Conservation (phyloP, 1,140 invertebrate species). For the Trissolcus basalis region DNA sequence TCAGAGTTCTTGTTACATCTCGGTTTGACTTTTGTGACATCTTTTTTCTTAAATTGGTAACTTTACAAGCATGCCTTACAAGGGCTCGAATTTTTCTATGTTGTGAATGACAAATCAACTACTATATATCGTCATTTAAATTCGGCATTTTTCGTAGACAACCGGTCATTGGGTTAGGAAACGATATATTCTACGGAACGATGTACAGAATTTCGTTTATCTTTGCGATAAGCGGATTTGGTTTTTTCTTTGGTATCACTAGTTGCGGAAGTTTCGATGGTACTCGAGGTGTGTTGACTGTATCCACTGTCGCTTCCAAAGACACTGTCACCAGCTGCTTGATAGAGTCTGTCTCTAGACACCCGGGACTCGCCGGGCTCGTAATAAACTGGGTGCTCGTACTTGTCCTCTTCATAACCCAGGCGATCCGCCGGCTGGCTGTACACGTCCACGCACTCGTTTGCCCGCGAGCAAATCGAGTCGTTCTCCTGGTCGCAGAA, state of each 20-base stretch:
- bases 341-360: slow-evolving; percentile 65
- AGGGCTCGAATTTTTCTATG: too few relatives aligned
- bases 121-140: too few relatives aligned
- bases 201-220: slow-evolving; percentile 69
- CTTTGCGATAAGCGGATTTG: slow-evolving; percentile 66
- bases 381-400: slow-evolving; percentile 65
- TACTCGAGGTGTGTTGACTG: slow-evolving; percentile 80
- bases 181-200: slow-evolving; percentile 70
- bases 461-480: slow-evolving; percentile 47
- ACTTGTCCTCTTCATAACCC: slow-evolving; percentile 64
- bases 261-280: slow-evolving; percentile 67
- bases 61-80: too few relatives aligned
- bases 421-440: slow-evolving; percentile 65
- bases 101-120: too few relatives aligned
- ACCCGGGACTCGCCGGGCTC: slow-evolving; percentile 59
- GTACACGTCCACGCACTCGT: slow-evolving; percentile 64
- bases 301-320: slow-evolving; percentile 83
- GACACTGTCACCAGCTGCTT: slow-evolving; percentile 77
- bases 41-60: too few relatives aligned
- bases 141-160: not conserved
- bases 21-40: too few relatives aligned
- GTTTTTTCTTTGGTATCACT: slow-evolving; percentile 67
- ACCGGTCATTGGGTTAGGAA: slow-evolving; percentile 57
- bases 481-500: slow-evolving; percentile 65
- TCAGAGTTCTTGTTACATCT: too few relatives aligned